These are phyloP conservation scores for Girardinus metallicus DNA, from an alignment of 2,797 vertebrate species.

Conservation along the genomic window DNA sequence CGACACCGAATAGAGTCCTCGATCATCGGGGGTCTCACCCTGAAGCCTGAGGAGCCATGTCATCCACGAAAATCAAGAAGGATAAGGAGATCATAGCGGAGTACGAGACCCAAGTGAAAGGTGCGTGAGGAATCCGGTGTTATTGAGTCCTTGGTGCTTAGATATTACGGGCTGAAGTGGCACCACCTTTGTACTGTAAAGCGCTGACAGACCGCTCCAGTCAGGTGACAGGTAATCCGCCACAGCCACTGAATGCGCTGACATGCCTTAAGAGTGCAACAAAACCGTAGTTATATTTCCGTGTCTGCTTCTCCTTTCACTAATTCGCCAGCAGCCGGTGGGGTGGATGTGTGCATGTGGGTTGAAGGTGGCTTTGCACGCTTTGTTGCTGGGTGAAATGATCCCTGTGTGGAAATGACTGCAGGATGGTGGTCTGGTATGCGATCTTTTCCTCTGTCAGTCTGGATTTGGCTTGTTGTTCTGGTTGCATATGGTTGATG, in stretches of 20 bases:
- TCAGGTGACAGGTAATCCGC: conserved; percentile 46
- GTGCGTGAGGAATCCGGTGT: conserved; percentile 72
- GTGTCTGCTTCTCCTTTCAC: not conserved
- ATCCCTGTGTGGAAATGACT: conserved; percentile 49
- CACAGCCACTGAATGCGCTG: conserved; percentile 38
- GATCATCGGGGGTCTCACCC: conserved; percentile 69
- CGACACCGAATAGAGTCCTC: conserved; percentile 50
- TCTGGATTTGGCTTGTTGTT: conserved; percentile 11
- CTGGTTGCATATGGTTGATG: not conserved
- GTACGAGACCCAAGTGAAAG: conserved; percentile 98
- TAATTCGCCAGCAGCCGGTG: conserved; percentile 1
- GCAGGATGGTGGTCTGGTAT: conserved; percentile 51
- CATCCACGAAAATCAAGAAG: conserved; percentile 93
- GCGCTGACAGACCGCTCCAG: conserved; percentile 2
- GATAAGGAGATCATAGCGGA: conserved; percentile 98
- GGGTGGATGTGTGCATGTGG: conserved; percentile 21
- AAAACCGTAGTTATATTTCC: not conserved
- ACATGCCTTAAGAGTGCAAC: conserved; percentile 15
- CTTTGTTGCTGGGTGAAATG: conserved; percentile 76
- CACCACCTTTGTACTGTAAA: not conserved
- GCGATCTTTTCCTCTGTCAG: conserved; percentile 23
- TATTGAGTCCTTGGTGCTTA: conserved; percentile 3
- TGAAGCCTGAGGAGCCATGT: conserved; percentile 84
- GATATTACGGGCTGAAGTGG: not conserved
- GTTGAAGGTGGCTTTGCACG: conserved; percentile 36